Evolutionary conservation across 35 echinoderm and acorn worm genomes (phyloP).

Genomic region (Heliocidaris tuberculata): DNA sequence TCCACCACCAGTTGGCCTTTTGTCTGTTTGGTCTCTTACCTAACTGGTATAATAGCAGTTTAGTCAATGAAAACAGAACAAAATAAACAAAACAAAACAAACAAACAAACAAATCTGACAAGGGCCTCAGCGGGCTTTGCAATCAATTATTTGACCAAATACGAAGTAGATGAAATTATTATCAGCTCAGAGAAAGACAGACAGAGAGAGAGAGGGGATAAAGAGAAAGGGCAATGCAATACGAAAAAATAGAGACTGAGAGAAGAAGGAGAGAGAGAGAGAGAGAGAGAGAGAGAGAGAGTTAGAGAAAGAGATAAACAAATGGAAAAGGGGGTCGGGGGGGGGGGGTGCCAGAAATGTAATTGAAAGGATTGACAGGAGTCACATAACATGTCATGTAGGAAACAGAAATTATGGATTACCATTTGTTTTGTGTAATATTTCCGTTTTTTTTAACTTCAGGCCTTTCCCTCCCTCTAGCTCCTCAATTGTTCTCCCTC

Average conservation of each 20-base stretch:
- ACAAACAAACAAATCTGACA: too few species aligned
- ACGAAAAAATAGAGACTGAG: not conserved
- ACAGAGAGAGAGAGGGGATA: not conserved
- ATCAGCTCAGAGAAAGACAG: not conserved
- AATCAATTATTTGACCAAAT: too few species aligned
- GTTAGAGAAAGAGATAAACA: not conserved
- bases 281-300: too few species aligned
- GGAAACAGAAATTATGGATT: not conserved
- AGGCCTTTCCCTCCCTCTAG: not conserved
- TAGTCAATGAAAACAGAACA: too few species aligned
- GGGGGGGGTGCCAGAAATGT: not conserved
- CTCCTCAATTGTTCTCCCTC: not conserved
- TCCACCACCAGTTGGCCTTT: too few species aligned
- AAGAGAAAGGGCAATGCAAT: not conserved
- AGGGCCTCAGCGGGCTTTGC: too few species aligned
- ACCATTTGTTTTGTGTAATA: not conserved
- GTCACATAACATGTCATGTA: not conserved
- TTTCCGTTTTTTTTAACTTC: not conserved
- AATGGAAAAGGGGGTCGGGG: not conserved
- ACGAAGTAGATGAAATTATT: too few species aligned
- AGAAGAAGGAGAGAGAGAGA: not conserved
- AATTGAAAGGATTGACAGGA: not conserved
- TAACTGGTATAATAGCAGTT: too few species aligned
- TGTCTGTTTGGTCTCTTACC: too few species aligned
- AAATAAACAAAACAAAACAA: too few species aligned